A percentile compares a stretch with the other conserved stretches of the same genome.
These are phyloP conservation scores for Dromococcyx pavoninus DNA, from an alignment of 2,797 vertebrate genomes.

Conservation along the genomic window DNA sequence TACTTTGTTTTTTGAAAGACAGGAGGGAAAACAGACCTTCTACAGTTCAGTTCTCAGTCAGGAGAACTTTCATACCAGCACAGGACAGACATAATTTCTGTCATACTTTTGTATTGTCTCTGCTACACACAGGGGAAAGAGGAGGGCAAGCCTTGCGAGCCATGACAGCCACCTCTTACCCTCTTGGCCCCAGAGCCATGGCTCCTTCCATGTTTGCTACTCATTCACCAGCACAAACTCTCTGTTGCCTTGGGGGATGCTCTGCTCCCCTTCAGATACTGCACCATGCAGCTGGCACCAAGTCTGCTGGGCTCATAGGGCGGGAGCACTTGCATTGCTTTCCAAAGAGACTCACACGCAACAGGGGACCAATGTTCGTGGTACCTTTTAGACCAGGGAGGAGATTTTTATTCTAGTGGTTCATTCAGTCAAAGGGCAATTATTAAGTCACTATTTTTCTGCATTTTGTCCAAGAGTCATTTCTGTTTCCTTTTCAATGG, in stretches of 20 bases:
- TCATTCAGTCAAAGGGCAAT: neutral
- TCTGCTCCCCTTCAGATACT: neutral
- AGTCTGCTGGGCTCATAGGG: neutral
- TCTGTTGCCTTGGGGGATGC: fast-evolving
- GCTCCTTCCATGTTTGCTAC: neutral
- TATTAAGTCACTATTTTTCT: neutral
- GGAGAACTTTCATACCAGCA: neutral
- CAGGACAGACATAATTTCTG: neutral
- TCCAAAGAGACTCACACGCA: neutral
- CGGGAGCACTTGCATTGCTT: neutral
- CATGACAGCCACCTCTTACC: too few relatives aligned
- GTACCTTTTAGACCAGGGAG: neutral
- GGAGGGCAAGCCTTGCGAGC: neutral
- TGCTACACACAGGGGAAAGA: neutral
- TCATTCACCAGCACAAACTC: neutral
- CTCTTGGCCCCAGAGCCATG: neutral
- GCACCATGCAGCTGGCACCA: neutral
- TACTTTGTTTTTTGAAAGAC: neutral
- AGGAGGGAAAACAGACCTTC: neutral
- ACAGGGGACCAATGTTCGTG: neutral
- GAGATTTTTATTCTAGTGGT: neutral
- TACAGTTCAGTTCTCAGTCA: neutral
- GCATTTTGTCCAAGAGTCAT: neutral
- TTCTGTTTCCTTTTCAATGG: neutral
- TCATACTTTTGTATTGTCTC: neutral